Conservation (phyloP, 2,113 vertebrate genomes). For the Thinocorus orbignyianus region DNA sequence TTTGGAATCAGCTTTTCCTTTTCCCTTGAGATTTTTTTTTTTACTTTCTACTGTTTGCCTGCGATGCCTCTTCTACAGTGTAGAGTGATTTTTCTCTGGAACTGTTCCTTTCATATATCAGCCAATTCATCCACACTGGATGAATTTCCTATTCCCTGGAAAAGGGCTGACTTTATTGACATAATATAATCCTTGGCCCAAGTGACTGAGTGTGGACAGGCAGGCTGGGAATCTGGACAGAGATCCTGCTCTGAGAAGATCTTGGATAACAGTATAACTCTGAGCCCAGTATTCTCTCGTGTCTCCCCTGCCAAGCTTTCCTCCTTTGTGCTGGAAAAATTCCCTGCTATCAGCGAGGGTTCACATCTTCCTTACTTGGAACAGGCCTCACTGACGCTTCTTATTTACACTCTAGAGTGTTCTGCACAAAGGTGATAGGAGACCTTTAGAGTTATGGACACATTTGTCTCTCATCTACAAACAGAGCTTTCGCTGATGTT, state of each 20-base stretch:
- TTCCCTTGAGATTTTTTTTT: slow-evolving; percentile 24
- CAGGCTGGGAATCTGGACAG: slow-evolving; percentile 53
- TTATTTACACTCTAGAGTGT: neutral
- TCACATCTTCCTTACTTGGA: slow-evolving; percentile 58
- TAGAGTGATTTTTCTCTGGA: slow-evolving; percentile 30
- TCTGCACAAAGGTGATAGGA: slow-evolving; percentile 20
- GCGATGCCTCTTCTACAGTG: neutral
- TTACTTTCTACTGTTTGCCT: slow-evolving; percentile 28
- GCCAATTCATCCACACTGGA: neutral
- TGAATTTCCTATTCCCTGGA: slow-evolving; percentile 13
- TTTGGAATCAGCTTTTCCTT: slow-evolving; percentile 11
- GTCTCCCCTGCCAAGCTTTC: slow-evolving; percentile 12
- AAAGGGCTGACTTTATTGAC: slow-evolving; percentile 29
- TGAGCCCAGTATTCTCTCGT: slow-evolving; percentile 25
- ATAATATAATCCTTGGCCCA: slow-evolving; percentile 48
- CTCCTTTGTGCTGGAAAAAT: slow-evolving; percentile 37
- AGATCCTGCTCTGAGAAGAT: slow-evolving; percentile 17
- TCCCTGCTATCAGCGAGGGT: slow-evolving; percentile 10
- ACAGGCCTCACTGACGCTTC: neutral
- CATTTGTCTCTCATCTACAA: neutral
- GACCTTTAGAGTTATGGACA: neutral
- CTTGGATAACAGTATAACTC: slow-evolving; percentile 9
- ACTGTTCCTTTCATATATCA: neutral
- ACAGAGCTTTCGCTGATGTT: neutral
- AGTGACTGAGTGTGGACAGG: neutral